phyloP scores from a whole-genome alignment of 2,888 invertebrate genomes.

The Ferrisia virgata region DNA sequence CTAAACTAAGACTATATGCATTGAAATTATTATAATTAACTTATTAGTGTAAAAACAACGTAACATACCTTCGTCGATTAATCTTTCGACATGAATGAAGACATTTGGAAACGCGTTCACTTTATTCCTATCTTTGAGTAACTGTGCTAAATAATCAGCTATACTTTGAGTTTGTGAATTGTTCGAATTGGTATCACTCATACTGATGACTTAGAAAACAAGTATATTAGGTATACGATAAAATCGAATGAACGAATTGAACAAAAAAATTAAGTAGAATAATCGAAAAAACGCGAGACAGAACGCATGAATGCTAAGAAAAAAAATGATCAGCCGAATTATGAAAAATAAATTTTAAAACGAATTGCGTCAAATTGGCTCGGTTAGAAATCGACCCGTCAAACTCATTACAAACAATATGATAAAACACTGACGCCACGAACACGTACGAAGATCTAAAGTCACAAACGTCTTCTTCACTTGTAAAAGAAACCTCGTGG shows the following conservation, averaged over 20 bases:
- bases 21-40: not conserved
- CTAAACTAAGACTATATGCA: not conserved
- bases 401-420: constrained; percentile 39
- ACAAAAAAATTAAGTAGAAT: constrained; percentile 37
- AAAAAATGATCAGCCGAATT: not conserved
- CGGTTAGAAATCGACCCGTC: constrained; percentile 20
- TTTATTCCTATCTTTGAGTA: constrained; percentile 99
- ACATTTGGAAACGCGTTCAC: constrained; percentile 99
- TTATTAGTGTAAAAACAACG: not conserved
- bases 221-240: not conserved
- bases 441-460: constrained; percentile 36
- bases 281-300: constrained; percentile 1
- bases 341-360: constrained; percentile 32
- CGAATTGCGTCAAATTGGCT: constrained; percentile 26
- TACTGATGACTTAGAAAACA: constrained; percentile 18
- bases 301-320: constrained; percentile 25
- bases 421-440: constrained; percentile 32
- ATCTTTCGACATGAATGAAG: constrained; percentile 97
- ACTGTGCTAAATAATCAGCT: constrained; percentile 99
- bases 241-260: not conserved
- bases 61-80: constrained; percentile 94
- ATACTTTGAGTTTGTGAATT: constrained; percentile 79
- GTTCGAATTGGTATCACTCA: constrained; percentile 40
- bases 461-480: constrained; percentile 37
- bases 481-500: constrained; percentile 44